These are phyloP conservation scores for Pardalotus punctatus DNA, from an alignment of 2,113 vertebrate genomes.

Conservation along the genomic window DNA sequence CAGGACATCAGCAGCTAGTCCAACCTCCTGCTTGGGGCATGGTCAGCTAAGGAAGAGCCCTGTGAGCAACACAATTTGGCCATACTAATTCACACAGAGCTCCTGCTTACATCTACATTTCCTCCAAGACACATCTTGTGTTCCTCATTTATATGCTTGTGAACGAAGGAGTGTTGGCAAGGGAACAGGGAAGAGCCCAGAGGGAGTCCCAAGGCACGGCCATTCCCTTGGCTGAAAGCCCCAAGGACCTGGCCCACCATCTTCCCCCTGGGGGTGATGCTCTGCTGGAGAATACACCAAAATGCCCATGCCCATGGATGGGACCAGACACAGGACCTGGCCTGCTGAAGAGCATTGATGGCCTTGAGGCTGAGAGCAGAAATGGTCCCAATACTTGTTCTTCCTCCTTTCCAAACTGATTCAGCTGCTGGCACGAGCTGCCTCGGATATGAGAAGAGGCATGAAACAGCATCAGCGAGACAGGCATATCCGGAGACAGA, in stretches of 20 bases:
- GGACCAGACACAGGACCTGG: neutral
- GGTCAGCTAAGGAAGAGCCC: neutral
- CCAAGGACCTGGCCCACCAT: neutral
- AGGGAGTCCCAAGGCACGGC: neutral
- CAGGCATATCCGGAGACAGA: slow-evolving; percentile 9
- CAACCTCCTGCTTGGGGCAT: neutral
- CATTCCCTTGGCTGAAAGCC: neutral
- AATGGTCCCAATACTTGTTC: neutral
- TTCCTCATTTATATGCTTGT: neutral
- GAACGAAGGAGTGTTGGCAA: neutral
- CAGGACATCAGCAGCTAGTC: neutral
- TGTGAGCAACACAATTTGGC: fast-evolving
- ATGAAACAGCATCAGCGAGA: neutral
- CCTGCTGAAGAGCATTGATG: neutral
- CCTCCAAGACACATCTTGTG: neutral
- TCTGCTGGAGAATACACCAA: neutral
- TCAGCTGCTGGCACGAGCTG: slow-evolving; percentile 35
- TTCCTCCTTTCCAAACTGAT: slow-evolving; percentile 27
- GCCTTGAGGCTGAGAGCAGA: neutral
- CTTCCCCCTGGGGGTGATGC: neutral
- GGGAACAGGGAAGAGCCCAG: neutral
- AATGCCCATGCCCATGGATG: neutral
- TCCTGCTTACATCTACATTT: neutral
- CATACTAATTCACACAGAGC: neutral
- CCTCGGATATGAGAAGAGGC: slow-evolving; percentile 1